These are phyloP conservation scores for Trissolcus basalis DNA, from an alignment of 1,140 invertebrate genomes.

Conservation along the genomic window DNA sequence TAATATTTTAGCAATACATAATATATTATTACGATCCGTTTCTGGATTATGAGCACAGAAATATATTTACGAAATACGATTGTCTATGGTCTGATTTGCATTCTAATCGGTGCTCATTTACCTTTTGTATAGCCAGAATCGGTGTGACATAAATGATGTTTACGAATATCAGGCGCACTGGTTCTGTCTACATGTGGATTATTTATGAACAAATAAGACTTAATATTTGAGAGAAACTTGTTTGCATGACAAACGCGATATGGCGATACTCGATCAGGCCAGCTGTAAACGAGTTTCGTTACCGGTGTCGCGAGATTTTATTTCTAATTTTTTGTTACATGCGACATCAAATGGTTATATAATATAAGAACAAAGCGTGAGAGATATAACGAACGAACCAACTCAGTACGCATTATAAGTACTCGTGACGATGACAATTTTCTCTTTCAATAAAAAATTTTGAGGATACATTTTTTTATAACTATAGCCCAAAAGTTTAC, in stretches of 20 bases:
- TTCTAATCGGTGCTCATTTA: neutral
- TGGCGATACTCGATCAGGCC: conserved; percentile 70
- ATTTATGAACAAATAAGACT: conserved; percentile 49
- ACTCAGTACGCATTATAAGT: conserved; percentile 43
- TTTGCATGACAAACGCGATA: conserved; percentile 63
- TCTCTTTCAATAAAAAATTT: too few relatives aligned
- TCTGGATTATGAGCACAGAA: too few relatives aligned
- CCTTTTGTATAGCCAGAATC: neutral
- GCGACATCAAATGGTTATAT: conserved; percentile 53
- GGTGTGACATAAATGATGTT: conserved; percentile 41
- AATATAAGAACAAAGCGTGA: conserved; percentile 46
- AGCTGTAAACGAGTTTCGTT: conserved; percentile 74
- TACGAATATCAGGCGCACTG: conserved; percentile 49
- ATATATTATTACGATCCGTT: too few relatives aligned
- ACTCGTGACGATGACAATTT: conserved; percentile 45
- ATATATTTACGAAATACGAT: neutral
- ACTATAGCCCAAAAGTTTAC: too few relatives aligned
- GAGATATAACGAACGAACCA: neutral
- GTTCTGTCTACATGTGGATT: conserved; percentile 37
- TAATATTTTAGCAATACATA: too few relatives aligned
- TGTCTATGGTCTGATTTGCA: neutral
- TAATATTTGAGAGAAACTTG: conserved; percentile 43
- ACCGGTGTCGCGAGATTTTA: conserved; percentile 60
- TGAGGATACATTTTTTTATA: too few relatives aligned
- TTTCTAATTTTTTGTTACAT: conserved; percentile 54